Conservation (phyloP, 2,888 invertebrate species). For the Coelogynopora nodosa region DNA sequence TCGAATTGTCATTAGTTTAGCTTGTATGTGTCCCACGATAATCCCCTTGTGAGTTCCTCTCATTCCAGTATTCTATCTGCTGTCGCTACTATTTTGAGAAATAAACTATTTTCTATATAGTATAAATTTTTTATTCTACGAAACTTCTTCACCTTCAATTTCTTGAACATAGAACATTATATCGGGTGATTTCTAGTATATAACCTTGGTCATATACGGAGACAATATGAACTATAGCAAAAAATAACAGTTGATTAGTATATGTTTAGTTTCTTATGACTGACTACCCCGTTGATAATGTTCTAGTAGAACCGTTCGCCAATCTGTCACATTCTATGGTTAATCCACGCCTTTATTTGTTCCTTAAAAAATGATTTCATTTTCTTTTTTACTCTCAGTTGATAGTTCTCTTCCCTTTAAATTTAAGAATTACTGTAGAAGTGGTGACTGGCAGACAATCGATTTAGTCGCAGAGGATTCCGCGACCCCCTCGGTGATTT, state of each 20-base stretch:
- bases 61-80: no score
- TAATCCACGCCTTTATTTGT: neutral
- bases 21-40: neutral
- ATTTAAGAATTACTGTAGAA: neutral
- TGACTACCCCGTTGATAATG: no score
- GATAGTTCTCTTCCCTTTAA: neutral
- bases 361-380: neutral
- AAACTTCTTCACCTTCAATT: neutral
- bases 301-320: neutral
- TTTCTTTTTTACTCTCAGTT: neutral
- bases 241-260: no score
- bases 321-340: neutral
- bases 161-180: neutral
- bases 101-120: no score
- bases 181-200: neutral
- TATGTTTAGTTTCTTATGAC: no score
- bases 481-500: neutral
- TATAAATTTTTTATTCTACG: no score
- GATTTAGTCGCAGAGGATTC: neutral
- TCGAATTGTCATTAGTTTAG: neutral
- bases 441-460: neutral
- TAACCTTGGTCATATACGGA: neutral
- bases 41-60: neutral
- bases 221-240: no score
- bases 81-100: no score